These are phyloP conservation scores for Ceraclea dissimilis DNA, from an alignment of 2,888 invertebrate genomes.

Conservation along the genomic window DNA sequence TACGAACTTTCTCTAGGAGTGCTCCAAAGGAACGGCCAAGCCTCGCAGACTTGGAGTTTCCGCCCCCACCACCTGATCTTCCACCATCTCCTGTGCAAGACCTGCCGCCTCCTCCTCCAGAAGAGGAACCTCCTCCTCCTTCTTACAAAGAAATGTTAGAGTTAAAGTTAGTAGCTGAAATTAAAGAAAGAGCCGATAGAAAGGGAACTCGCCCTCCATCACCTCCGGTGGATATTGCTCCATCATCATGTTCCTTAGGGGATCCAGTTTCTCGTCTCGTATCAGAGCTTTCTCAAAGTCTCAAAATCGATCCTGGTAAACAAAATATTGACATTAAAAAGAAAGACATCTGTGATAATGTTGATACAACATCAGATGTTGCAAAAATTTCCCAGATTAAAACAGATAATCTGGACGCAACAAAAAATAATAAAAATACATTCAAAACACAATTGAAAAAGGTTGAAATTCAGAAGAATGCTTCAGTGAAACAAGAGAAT, in stretches of 20 bases:
- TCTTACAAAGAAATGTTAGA: conserved; percentile 79
- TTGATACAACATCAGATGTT: conserved; percentile 27
- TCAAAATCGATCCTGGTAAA: conserved; percentile 52
- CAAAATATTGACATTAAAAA: conserved; percentile 12
- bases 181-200: conserved; percentile 68
- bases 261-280: conserved; percentile 77
- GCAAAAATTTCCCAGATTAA: conserved; percentile 31
- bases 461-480: conserved; percentile 47
- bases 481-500: conserved; percentile 30
- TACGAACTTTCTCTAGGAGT: conserved; percentile 56
- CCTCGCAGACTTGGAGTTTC: conserved; percentile 78
- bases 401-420: conserved; percentile 28
- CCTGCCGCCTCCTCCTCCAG: conserved; percentile 29
- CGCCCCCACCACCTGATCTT: conserved; percentile 74
- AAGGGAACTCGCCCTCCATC: conserved; percentile 51
- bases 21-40: conserved; percentile 68
- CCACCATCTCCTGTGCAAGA: conserved; percentile 49
- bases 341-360: conserved; percentile 7
- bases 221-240: conserved; percentile 32
- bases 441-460: conserved; percentile 67
- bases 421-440: conserved; percentile 38
- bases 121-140: conserved; percentile 27
- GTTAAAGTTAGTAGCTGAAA: conserved; percentile 72
- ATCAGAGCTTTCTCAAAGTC: conserved; percentile 76
- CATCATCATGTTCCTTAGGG: conserved; percentile 38